A percentile compares a stretch with the other conserved stretches of the same genome.
Conservation (phyloP, 2,797 vertebrate genomes). For the Graptemys geographica region DNA sequence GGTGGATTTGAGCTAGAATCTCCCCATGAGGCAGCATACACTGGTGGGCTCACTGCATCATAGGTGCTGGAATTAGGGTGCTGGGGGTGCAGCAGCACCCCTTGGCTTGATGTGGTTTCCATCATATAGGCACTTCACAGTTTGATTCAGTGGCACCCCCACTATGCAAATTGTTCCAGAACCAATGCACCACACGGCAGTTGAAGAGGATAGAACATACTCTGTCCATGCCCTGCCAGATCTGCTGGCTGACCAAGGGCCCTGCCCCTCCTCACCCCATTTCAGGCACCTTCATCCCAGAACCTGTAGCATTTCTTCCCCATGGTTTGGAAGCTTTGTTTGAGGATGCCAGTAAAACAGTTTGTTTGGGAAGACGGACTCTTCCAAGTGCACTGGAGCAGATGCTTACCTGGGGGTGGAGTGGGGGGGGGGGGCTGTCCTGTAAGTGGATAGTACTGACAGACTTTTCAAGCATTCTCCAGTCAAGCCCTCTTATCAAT, state of each 20-base stretch:
- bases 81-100: too few relatives aligned
- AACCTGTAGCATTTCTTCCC: not conserved
- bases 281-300: not conserved
- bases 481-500: not conserved
- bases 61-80: too few relatives aligned
- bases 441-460: not conserved
- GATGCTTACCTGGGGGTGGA: not conserved
- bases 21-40: not conserved
- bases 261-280: too few relatives aligned
- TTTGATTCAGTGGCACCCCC: too few relatives aligned
- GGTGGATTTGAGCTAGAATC: not conserved
- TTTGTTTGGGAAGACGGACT: not conserved
- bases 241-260: not conserved
- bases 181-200: not conserved
- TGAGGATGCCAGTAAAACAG: not conserved
- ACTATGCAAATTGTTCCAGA: too few relatives aligned
- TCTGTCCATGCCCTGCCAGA: not conserved
- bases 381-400: not conserved
- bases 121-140: too few relatives aligned
- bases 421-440: fast-evolving
- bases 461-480: not conserved
- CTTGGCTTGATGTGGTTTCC: too few relatives aligned
- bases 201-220: not conserved
- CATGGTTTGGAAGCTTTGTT: not conserved
- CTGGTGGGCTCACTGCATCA: not conserved